Percentiles rank a stretch among this genome's conserved stretches.
Conservation (phyloP, 2,797 vertebrate genomes). For the Neosalanx taihuensis region DNA sequence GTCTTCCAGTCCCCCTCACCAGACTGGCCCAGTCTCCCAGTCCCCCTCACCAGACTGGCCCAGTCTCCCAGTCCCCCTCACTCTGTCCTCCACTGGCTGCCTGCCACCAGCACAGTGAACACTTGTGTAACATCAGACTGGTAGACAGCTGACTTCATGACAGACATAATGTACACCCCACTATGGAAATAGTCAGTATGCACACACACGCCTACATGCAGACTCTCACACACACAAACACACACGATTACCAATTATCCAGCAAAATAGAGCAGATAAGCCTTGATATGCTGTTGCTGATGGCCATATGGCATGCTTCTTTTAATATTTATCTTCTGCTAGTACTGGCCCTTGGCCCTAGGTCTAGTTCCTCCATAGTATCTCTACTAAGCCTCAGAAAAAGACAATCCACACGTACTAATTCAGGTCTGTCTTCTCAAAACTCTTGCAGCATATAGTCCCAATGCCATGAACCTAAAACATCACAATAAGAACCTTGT, state of each 20-base stretch:
- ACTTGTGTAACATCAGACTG: too few relatives aligned
- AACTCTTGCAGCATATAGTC: conserved; percentile 23
- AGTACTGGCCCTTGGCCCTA: conserved; percentile 37
- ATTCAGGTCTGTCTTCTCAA: conserved; percentile 25
- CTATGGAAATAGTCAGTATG: too few relatives aligned
- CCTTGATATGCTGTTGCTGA: conserved; percentile 20
- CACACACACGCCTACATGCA: not conserved
- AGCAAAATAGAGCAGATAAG: conserved; percentile 8
- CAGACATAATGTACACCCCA: conserved; percentile 9
- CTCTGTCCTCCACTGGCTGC: not conserved
- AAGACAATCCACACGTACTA: conserved; percentile 43
- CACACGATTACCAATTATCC: conserved; percentile 1
- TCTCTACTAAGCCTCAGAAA: conserved; percentile 50
- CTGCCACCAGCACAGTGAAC: not conserved
- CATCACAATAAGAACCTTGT: conserved; percentile 6
- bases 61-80: too few relatives aligned
- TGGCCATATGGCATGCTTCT: conserved; percentile 36
- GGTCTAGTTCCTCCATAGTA: conserved; percentile 47
- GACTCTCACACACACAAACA: conserved; percentile 9
- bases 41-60: too few relatives aligned
- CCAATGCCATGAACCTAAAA: conserved; percentile 26
- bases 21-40: too few relatives aligned
- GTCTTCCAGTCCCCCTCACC: too few relatives aligned
- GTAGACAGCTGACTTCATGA: conserved; percentile 12
- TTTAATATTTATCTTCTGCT: conserved; percentile 23